phyloP scores from a whole-genome alignment of 2,888 invertebrate genomes.

The Melieria picta region DNA sequence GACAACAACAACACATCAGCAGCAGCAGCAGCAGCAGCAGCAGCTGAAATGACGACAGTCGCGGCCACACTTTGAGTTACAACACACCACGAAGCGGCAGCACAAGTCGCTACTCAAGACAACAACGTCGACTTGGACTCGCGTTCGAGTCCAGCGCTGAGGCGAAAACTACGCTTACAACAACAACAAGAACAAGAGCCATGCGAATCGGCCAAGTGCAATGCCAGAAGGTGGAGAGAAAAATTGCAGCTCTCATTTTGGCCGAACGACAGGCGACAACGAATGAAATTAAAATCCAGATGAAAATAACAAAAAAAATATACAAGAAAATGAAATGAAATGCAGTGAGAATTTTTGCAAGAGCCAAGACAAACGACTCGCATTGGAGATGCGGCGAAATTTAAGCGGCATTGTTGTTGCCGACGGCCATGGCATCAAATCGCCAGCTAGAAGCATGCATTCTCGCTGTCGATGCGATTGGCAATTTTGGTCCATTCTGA shows the following conservation, averaged over 20 bases:
- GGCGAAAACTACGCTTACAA: conserved; percentile 38
- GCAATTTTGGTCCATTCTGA: too few species aligned
- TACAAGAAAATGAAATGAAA: conserved; percentile 19
- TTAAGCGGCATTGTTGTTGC: conserved; percentile 61
- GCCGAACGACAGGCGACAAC: conserved; percentile 33
- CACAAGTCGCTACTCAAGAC: conserved; percentile 23
- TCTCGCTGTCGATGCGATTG: too few species aligned
- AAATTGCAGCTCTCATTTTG: conserved; percentile 40
- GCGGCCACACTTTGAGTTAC: conserved; percentile 48
- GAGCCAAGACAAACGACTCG: neutral
- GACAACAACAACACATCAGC: conserved; percentile 49
- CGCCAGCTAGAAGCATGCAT: conserved; percentile 4
- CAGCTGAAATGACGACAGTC: conserved; percentile 18
- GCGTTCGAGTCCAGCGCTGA: conserved; percentile 11
- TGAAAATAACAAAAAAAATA: conserved; percentile 23
- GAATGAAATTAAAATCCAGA: conserved; percentile 17
- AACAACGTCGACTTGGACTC: conserved; percentile 22
- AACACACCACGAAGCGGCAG: conserved; percentile 41
- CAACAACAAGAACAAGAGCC: conserved; percentile 34
- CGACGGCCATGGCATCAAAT: conserved; percentile 46
- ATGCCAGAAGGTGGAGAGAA: conserved; percentile 25
- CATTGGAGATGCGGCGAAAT: neutral
- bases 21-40: conserved; percentile 44
- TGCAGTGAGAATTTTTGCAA: conserved; percentile 21
- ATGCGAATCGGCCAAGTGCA: conserved; percentile 20